These are phyloP conservation scores for Grallaria varia DNA, from an alignment of 2,113 vertebrate species.

Conservation along the genomic window DNA sequence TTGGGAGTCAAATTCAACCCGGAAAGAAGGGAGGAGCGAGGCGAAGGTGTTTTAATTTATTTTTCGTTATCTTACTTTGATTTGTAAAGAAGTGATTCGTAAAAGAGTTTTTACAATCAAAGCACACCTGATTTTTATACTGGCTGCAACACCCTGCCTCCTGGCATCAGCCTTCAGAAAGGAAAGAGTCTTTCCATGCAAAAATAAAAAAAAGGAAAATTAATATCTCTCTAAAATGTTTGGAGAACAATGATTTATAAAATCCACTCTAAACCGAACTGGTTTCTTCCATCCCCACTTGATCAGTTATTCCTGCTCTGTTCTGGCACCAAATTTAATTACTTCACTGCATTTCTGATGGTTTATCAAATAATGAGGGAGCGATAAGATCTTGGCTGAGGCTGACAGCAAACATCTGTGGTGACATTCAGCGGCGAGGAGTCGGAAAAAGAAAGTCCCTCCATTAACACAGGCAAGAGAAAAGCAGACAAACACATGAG, in stretches of 20 bases:
- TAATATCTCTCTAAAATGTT: neutral
- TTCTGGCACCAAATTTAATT: conserved; percentile 41
- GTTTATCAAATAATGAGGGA: conserved; percentile 57
- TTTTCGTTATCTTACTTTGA: neutral
- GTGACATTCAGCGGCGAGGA: conserved; percentile 17
- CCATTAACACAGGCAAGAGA: conserved; percentile 12
- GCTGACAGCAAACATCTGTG: conserved; percentile 22
- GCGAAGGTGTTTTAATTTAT: neutral
- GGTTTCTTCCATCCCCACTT: neutral
- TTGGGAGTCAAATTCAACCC: neutral
- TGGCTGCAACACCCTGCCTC: neutral
- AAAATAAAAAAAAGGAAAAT: neutral
- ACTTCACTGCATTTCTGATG: conserved; percentile 33
- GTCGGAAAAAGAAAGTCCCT: neutral
- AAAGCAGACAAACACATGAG: neutral
- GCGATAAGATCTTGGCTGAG: conserved; percentile 32
- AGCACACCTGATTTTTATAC: neutral
- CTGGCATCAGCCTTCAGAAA: neutral
- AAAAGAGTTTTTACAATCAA: neutral
- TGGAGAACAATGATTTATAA: conserved; percentile 24
- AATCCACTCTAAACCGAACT: neutral
- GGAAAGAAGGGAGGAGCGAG: neutral
- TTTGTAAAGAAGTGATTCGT: neutral
- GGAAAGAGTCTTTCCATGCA: neutral
- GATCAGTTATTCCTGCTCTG: neutral